A percentile compares a stretch with the other conserved stretches of the same genome.
These are phyloP conservation scores for Mizuhopecten yessoensis DNA, from an alignment of 1,140 invertebrate species.

Conservation along the genomic window DNA sequence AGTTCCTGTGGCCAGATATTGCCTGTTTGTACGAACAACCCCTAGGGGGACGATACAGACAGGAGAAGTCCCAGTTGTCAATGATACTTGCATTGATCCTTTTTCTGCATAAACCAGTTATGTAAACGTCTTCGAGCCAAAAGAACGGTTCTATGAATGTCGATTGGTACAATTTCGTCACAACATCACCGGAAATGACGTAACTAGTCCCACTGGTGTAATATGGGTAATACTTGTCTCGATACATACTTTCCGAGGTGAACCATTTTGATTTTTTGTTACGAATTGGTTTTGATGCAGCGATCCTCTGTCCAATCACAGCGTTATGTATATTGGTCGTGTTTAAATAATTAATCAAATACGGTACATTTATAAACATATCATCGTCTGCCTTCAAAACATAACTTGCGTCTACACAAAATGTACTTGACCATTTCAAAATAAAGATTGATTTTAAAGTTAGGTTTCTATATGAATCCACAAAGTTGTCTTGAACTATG, in stretches of 20 bases:
- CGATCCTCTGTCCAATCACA: slow-evolving; percentile 55
- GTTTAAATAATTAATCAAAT: slow-evolving; percentile 52
- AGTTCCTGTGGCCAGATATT: slow-evolving; percentile 59
- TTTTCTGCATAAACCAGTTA: slow-evolving; percentile 74
- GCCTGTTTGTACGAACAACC: slow-evolving; percentile 57
- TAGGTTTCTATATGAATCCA: slow-evolving; percentile 91
- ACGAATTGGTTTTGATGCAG: slow-evolving; percentile 62
- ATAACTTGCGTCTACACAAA: slow-evolving; percentile 85
- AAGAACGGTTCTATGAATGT: slow-evolving; percentile 68
- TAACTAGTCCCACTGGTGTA: slow-evolving; percentile 81
- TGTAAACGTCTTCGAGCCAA: slow-evolving; percentile 81
- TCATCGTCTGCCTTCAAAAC: slow-evolving; percentile 85
- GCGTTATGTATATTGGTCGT: slow-evolving; percentile 43
- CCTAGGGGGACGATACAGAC: slow-evolving; percentile 13
- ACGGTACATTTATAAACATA: slow-evolving; percentile 83
- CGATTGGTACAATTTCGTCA: slow-evolving; percentile 71
- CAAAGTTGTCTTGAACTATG: slow-evolving; percentile 91
- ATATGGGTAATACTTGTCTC: slow-evolving; percentile 71
- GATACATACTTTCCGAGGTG: slow-evolving; percentile 74
- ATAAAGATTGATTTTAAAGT: slow-evolving; percentile 93
- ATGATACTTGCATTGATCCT: slow-evolving; percentile 53
- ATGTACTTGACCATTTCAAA: slow-evolving; percentile 90
- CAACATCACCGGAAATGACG: slow-evolving; percentile 74
- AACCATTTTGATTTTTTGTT: slow-evolving; percentile 82
- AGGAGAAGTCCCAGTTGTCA: slow-evolving; percentile 57